Base-by-base conservation (phyloP, 2,888 invertebrate species). In the Ophioninae sp. region DNA sequence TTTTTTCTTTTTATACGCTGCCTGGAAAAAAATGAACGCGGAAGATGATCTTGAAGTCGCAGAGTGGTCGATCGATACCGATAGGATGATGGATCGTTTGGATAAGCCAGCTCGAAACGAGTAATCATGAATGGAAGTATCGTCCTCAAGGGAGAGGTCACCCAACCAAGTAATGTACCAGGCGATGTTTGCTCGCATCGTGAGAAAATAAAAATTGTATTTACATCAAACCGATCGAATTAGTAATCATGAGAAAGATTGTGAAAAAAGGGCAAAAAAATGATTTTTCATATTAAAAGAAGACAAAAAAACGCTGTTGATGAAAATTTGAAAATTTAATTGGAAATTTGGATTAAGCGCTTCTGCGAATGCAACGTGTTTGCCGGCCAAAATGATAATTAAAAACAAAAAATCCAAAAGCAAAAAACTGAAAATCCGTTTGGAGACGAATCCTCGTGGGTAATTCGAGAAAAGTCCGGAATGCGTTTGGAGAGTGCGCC, bases 41-140 rank as follows among this genome's bases (percentile, higher is more conserved):
- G 65, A 37, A 75, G 51, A 76, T 63, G 83, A 76, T 79, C 83
- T 79, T 76, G 76, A 76, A 76, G 79, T 72, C 30, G 58, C 44
- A 37, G 39, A 13, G 44, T 79, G 72, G 22, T 64, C 41, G 41
- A 72, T 59, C 59, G 72, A 59, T n/a, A 13, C 8, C 17, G 51
- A 2, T 5, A 39, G 10, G 39, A 41, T 37, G 10, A 22, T n/a
- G 6, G 39, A 17, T 61, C 41, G 22, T 20, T 20, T 39, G 22
- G 20, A 22, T 13, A 59, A 72, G 22, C 7, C 6, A 59, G 20
- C 37, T 61, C 1, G 8, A 8, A 61, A 8, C 20, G 22, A 23
- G 30, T 30, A 30, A 41, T 22, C 17, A 22, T 7, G n/a, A 8
- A 44, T 22, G 17, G 8, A 51, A 51, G 51, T 51, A 6, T 6